phyloP scores from a whole-genome alignment of 2,113 vertebrate species.

The Himantopus leucocephalus region DNA sequence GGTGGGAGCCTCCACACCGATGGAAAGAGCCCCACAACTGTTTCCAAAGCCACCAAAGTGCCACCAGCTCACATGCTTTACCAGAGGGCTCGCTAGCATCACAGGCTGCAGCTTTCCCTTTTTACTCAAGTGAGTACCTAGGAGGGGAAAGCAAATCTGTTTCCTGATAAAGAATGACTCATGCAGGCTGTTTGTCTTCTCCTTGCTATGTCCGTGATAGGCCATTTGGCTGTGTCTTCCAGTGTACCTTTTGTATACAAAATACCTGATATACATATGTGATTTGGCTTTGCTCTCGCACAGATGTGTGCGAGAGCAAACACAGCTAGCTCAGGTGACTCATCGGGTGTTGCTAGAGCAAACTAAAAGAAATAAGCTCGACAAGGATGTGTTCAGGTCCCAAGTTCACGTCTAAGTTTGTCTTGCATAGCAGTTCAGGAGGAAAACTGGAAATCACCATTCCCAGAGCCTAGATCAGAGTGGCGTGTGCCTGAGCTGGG shows the following conservation, averaged over 20 bases:
- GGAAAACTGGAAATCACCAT: neutral
- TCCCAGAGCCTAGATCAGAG: neutral
- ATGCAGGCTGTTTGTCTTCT: neutral
- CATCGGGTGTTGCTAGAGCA: neutral
- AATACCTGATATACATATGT: neutral
- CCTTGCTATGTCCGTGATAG: neutral
- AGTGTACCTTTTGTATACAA: neutral
- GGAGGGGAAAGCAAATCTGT: neutral
- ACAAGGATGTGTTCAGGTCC: neutral
- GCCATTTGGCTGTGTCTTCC: neutral
- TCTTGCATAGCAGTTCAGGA: neutral
- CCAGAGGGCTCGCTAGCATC: neutral
- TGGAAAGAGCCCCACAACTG: neutral
- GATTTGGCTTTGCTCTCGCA: neutral
- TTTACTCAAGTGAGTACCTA: neutral
- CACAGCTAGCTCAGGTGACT: neutral
- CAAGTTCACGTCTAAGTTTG: neutral
- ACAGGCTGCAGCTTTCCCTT: neutral
- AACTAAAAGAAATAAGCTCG: neutral
- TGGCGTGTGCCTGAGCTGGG: neutral
- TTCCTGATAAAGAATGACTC: neutral
- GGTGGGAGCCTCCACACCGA: neutral
- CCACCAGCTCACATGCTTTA: neutral
- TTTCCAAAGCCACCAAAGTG: conserved; percentile 36
- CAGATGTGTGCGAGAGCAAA: neutral